A percentile compares a stretch with the other conserved stretches of the same genome.
Evolutionary conservation across 2,113 vertebrate genomes (phyloP).

Genomic region (Anas platyrhynchos): DNA sequence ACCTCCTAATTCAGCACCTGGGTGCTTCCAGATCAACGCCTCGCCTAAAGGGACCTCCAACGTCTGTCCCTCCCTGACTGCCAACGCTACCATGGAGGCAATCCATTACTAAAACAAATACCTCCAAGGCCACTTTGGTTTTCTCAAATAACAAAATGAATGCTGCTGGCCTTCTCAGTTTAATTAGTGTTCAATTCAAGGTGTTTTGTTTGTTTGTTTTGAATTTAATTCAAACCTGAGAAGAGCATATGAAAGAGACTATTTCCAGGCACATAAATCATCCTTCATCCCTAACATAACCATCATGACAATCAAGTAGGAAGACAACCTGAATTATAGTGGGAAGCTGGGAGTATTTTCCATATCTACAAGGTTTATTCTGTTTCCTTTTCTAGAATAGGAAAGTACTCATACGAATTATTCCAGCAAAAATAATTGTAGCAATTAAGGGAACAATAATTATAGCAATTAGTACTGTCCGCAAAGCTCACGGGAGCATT

Average conservation of each 20-base stretch:
- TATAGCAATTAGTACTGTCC: conserved; percentile 35
- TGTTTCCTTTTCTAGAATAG: not conserved
- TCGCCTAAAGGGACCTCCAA: too few relatives aligned
- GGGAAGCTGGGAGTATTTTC: not conserved
- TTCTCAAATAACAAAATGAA: not conserved
- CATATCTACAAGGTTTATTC: not conserved
- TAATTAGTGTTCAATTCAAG: not conserved
- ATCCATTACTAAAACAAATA: not conserved
- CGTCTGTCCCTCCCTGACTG: too few relatives aligned
- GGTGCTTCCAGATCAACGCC: too few relatives aligned
- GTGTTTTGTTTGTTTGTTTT: not conserved
- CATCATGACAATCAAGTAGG: not conserved
- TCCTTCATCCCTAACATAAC: not conserved
- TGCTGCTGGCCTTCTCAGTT: not conserved
- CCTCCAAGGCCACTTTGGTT: not conserved
- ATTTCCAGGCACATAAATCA: not conserved
- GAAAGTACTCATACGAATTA: not conserved
- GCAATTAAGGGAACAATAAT: conserved; percentile 39
- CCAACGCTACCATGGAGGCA: accelerated
- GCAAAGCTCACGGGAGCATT: not conserved
- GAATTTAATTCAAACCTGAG: not conserved
- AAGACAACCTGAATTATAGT: not conserved
- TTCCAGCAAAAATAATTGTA: not conserved
- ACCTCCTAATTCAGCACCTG: too few relatives aligned
- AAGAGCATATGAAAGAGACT: not conserved